phyloP scores from a whole-genome alignment of 2,113 vertebrate species.

The Balaeniceps rex region DNA sequence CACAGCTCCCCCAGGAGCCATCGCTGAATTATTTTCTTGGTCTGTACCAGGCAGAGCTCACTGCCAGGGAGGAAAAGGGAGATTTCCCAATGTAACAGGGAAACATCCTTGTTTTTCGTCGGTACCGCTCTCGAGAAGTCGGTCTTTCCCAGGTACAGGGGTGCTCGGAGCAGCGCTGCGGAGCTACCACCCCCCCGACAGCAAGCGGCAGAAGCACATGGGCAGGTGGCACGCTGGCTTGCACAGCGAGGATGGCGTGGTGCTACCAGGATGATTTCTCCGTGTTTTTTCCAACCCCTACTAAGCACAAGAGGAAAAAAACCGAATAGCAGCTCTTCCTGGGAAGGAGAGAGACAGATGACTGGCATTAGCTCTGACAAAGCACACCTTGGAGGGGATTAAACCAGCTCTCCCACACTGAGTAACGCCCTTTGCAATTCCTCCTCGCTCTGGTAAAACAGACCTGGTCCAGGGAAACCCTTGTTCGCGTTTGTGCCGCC shows the following conservation, averaged over 20 bases:
- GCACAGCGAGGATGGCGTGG: fast-evolving
- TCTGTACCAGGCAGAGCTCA: neutral
- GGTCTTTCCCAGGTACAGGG: neutral
- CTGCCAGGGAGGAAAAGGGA: neutral
- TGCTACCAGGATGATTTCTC: neutral
- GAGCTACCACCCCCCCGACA: neutral
- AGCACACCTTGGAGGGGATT: neutral
- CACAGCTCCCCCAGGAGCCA: neutral
- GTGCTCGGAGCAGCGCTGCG: neutral
- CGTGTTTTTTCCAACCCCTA: neutral
- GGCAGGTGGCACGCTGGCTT: neutral
- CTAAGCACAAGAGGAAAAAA: neutral
- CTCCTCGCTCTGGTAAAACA: neutral
- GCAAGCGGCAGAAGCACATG: neutral
- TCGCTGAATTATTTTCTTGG: neutral
- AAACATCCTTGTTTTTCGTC: neutral
- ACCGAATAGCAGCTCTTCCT: neutral
- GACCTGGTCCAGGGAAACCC: neutral
- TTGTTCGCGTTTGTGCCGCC: neutral
- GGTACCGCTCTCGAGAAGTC: neutral
- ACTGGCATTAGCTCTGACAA: neutral
- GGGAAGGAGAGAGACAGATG: neutral
- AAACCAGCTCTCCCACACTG: neutral
- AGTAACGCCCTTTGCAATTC: neutral
- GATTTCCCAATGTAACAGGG: neutral